Percentiles rank a stretch among this genome's conserved stretches.
Evolutionary conservation across 2,797 vertebrate genomes (phyloP).

Genomic region (Lagocephalus sceleratus): DNA sequence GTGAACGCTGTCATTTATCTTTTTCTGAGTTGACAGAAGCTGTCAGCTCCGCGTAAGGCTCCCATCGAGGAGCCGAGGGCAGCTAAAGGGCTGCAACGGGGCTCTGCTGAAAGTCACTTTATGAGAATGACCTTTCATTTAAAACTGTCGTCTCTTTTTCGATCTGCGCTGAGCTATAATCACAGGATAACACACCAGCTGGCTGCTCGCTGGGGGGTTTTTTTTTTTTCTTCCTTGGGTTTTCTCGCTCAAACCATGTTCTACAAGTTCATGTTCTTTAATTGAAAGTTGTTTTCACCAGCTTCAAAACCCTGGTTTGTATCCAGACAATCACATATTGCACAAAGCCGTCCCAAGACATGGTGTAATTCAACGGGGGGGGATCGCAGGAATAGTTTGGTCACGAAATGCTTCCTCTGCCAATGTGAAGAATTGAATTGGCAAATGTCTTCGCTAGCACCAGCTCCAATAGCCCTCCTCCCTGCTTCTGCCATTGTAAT

Average conservation of each 20-base stretch:
- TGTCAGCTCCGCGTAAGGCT: no score
- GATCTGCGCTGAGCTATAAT: no score
- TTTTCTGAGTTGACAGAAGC: no score
- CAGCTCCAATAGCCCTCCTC: slow-evolving; percentile 39
- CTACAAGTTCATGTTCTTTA: slow-evolving; percentile 11
- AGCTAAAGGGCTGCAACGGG: neutral
- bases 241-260: no score
- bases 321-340: slow-evolving; percentile 59
- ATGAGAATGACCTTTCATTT: neutral
- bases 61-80: no score
- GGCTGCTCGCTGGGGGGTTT: no score
- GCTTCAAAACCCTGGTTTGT: slow-evolving; percentile 42
- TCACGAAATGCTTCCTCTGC: slow-evolving; percentile 47
- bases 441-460: slow-evolving; percentile 41
- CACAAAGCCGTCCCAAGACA: slow-evolving; percentile 49
- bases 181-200: no score
- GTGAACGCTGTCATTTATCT: no score
- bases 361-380: slow-evolving; percentile 41
- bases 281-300: slow-evolving; percentile 21
- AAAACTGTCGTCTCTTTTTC: neutral
- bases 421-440: slow-evolving; percentile 61
- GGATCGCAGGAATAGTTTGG: slow-evolving; percentile 46
- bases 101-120: neutral
- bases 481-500: slow-evolving; percentile 33
- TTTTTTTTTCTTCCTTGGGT: no score